A percentile compares a stretch with the other conserved stretches of the same genome.
These are phyloP conservation scores for Telmatochromis sp. DNA, from an alignment of 2,113 vertebrate species.

Conservation along the genomic window DNA sequence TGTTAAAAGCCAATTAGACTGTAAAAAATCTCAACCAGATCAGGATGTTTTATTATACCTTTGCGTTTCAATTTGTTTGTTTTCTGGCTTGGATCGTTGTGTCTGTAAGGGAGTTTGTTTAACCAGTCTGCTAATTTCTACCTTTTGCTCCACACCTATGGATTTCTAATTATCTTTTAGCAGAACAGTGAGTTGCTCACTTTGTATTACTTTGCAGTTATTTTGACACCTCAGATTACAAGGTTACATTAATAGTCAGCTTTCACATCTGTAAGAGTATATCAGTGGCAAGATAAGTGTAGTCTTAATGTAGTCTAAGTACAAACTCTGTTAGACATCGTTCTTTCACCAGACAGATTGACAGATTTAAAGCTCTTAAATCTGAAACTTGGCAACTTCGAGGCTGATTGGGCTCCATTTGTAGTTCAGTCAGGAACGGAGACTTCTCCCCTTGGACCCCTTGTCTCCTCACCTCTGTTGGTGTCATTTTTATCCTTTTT, in stretches of 20 bases:
- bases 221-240: not conserved
- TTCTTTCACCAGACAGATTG: not conserved
- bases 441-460: not conserved
- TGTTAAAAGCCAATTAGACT: constrained; percentile 9
- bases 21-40: not conserved
- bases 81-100: not conserved
- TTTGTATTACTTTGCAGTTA: not conserved
- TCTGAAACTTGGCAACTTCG: not conserved
- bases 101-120: not conserved
- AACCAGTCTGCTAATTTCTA: not conserved
- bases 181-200: not conserved
- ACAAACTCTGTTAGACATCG: not conserved
- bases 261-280: not conserved
- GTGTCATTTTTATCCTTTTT: constrained; percentile 20
- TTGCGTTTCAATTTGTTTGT: not conserved
- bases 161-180: not conserved
- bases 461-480: constrained; percentile 18
- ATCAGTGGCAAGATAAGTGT: not conserved
- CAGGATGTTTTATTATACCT: not conserved
- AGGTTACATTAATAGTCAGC: not conserved
- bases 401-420: constrained; percentile 8
- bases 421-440: constrained; percentile 11
- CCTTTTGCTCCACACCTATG: not conserved
- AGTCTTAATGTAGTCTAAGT: not conserved
- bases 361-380: constrained; percentile 1